A percentile compares a stretch with the other conserved stretches of the same genome.
phyloP scores from a whole-genome alignment of 2,113 vertebrate genomes.

The Pongo abelii region DNA sequence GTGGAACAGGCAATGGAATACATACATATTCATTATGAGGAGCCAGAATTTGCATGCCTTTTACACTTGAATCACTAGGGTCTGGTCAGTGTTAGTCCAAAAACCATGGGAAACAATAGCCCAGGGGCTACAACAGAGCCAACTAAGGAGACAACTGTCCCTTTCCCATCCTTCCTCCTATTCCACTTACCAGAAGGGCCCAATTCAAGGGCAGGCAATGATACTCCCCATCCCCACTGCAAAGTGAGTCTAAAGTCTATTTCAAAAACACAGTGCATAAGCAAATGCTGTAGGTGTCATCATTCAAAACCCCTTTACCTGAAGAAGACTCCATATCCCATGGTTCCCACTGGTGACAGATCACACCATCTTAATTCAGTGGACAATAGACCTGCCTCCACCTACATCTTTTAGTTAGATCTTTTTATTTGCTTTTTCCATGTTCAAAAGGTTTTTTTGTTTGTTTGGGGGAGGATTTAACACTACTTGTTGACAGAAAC shows the following conservation, averaged over 20 bases:
- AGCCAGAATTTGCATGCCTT: neutral
- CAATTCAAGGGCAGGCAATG: neutral
- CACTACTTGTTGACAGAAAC: neutral
- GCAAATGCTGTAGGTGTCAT: neutral
- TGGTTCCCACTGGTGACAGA: neutral
- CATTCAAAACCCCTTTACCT: neutral
- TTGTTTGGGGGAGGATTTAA: neutral
- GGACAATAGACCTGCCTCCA: neutral
- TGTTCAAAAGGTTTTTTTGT: neutral
- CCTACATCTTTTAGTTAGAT: neutral
- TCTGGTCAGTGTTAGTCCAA: neutral
- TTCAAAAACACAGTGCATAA: neutral
- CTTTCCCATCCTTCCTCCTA: neutral
- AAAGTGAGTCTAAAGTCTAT: neutral
- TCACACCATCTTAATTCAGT: neutral
- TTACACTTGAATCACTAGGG: neutral
- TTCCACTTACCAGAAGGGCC: neutral
- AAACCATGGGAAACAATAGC: neutral
- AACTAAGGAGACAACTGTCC: neutral
- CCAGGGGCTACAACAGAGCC: neutral
- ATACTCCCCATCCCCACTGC: neutral
- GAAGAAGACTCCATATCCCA: neutral
- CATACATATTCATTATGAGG: neutral
- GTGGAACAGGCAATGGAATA: neutral
- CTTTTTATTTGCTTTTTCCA: neutral